A percentile compares a stretch with the other conserved stretches of the same genome.
Evolutionary conservation across 2,113 vertebrate genomes (phyloP).

Genomic region (Thunnus thynnus): DNA sequence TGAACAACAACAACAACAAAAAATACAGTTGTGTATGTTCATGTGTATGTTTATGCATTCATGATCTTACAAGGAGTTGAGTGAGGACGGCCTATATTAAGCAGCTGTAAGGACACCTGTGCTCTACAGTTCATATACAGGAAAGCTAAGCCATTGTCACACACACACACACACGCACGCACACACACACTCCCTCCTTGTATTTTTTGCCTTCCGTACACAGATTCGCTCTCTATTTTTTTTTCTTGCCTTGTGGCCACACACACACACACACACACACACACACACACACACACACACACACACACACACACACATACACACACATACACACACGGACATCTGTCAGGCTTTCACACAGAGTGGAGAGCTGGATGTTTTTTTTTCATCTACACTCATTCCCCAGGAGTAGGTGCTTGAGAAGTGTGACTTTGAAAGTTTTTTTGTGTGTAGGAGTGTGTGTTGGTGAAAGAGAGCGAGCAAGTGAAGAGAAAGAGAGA

Average conservation of each 20-base stretch:
- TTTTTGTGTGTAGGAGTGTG: conserved; percentile 59
- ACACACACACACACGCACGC: conserved; percentile 10
- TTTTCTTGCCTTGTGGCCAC: conserved; percentile 28
- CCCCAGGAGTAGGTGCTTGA: conserved; percentile 73
- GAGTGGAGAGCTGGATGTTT: conserved; percentile 71
- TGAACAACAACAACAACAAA: neutral
- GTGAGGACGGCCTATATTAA: conserved; percentile 23
- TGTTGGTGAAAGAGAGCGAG: conserved; percentile 48
- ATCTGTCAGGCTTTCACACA: conserved; percentile 76
- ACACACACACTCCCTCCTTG: conserved; percentile 22
- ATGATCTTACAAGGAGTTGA: neutral
- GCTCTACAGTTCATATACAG: conserved; percentile 26
- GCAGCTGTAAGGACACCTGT: conserved; percentile 52
- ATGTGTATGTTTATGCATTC: conserved; percentile 4
- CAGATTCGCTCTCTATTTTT: conserved; percentile 32
- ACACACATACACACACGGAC: conserved; percentile 53
- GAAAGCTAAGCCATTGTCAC: conserved; percentile 34
- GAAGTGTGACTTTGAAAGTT: conserved; percentile 78
- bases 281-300: conserved; percentile 49
- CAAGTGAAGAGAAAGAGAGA: conserved; percentile 16
- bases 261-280: conserved; percentile 47
- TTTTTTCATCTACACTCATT: conserved; percentile 68
- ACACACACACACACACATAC: conserved; percentile 37
- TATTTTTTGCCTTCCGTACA: conserved; percentile 36
- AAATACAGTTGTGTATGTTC: neutral